Conservation (phyloP, 2,797 vertebrate genomes). For the Thalassophryne amazonica region DNA sequence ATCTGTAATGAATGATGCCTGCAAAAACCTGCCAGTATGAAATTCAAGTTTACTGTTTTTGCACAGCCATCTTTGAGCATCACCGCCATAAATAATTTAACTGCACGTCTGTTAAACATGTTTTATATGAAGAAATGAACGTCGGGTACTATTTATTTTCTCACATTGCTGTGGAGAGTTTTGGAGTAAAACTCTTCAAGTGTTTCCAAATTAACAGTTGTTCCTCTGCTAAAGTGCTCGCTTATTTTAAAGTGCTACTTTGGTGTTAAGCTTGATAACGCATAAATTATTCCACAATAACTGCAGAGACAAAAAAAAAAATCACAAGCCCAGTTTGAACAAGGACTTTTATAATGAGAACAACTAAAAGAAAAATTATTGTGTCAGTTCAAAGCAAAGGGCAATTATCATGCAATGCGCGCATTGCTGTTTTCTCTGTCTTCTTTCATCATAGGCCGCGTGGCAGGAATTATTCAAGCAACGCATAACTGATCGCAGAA, state of each 20-base stretch:
- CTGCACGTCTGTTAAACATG: slow-evolving; percentile 29
- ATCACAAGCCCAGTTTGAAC: slow-evolving; percentile 40
- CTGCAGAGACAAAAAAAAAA: slow-evolving; percentile 21
- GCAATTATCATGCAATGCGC: slow-evolving; percentile 54
- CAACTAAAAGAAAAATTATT: slow-evolving; percentile 50
- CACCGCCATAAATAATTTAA: slow-evolving; percentile 16
- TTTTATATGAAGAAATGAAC: slow-evolving; percentile 26
- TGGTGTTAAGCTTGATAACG: slow-evolving; percentile 28
- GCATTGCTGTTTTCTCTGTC: slow-evolving; percentile 41
- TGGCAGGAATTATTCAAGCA: slow-evolving; percentile 31
- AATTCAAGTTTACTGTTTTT: slow-evolving; percentile 38
- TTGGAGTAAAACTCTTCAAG: slow-evolving; percentile 24
- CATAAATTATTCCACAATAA: slow-evolving; percentile 45
- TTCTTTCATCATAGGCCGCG: slow-evolving; percentile 54
- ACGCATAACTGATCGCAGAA: slow-evolving; percentile 31
- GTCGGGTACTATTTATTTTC: slow-evolving; percentile 20
- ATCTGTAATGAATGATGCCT: neutral
- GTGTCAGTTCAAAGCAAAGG: slow-evolving; percentile 53
- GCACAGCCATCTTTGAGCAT: slow-evolving; percentile 16
- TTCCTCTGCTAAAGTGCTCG: neutral
- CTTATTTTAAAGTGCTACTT: slow-evolving; percentile 31
- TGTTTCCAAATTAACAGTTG: slow-evolving; percentile 19
- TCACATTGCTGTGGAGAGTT: slow-evolving; percentile 27
- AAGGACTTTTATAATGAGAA: slow-evolving; percentile 58
- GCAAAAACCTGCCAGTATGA: neutral